Evolutionary conservation across 2,113 vertebrate genomes (phyloP).

Genomic region (Phalacrocorax aristotelis): DNA sequence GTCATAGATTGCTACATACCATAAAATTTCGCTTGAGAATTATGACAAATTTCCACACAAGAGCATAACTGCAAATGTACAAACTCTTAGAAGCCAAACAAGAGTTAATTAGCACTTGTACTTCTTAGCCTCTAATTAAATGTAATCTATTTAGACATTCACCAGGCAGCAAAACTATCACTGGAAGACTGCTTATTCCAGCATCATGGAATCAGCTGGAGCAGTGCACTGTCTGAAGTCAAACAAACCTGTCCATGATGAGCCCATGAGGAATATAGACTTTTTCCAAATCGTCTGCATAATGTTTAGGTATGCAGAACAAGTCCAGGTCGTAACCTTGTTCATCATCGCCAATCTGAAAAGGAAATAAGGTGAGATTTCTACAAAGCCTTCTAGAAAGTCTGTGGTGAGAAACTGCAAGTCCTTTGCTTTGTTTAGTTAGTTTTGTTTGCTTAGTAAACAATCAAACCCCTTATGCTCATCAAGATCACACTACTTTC

Average conservation of each 20-base stretch:
- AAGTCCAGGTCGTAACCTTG: slow-evolving; percentile 95
- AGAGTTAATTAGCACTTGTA: background rate
- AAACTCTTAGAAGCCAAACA: background rate
- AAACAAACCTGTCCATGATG: slow-evolving; percentile 94
- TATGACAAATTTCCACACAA: background rate
- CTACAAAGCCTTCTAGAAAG: background rate
- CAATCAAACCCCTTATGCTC: rapidly evolving
- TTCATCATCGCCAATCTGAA: slow-evolving; percentile 94
- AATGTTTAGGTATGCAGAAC: slow-evolving; percentile 98
- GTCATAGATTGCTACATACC: background rate
- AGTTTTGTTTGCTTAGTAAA: background rate
- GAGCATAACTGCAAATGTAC: background rate
- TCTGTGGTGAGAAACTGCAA: background rate
- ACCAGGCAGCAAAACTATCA: slow-evolving; percentile 1
- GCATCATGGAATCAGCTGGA: background rate
- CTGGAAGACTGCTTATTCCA: background rate
- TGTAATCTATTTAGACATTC: background rate
- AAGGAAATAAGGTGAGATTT: slow-evolving; percentile 56
- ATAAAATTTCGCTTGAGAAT: background rate
- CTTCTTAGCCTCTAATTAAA: background rate
- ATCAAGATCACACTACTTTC: background rate
- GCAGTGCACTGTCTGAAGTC: background rate
- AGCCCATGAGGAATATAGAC: slow-evolving; percentile 98
- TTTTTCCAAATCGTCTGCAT: slow-evolving; percentile 88
- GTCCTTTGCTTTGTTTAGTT: background rate